Evolutionary conservation across 1,140 invertebrate genomes (phyloP).

Genomic region (Drosophila equinoxialis): DNA sequence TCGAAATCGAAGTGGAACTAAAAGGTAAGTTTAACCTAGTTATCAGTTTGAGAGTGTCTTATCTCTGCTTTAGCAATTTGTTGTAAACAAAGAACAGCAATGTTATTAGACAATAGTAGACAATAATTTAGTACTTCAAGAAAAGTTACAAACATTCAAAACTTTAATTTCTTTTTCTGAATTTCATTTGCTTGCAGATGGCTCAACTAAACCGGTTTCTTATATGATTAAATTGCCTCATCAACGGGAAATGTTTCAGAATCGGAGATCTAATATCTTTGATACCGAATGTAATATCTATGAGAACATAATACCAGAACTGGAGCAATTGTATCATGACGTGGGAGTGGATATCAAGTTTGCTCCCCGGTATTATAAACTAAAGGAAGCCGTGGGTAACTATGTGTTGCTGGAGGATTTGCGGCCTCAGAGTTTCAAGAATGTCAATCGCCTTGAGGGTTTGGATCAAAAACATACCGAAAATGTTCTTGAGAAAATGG

Average conservation of each 20-base stretch:
- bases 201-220: constrained; percentile 38
- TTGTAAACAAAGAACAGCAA: no score
- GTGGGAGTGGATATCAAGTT: constrained; percentile 63
- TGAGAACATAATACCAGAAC: constrained; percentile 50
- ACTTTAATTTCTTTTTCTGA: no score
- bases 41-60: no score
- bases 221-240: constrained; percentile 66
- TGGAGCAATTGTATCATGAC: constrained; percentile 72
- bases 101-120: no score
- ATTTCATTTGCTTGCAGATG: constrained; percentile 45
- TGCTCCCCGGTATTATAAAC: constrained; percentile 46
- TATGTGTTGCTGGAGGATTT: constrained; percentile 85
- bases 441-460: constrained; percentile 84
- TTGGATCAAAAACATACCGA: constrained; percentile 84
- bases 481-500: constrained; percentile 83
- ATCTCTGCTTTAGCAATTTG: no score
- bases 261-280: constrained; percentile 47
- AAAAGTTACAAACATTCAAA: no score
- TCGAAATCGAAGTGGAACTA: constrained; percentile 59
- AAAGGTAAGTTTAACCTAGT: constrained; percentile 28
- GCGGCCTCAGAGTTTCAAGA: constrained; percentile 66
- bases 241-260: constrained; percentile 24
- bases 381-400: constrained; percentile 32
- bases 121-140: no score
- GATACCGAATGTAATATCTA: constrained; percentile 58